These are phyloP conservation scores for Dicrostonyx torquatus DNA, from an alignment of 2,797 vertebrate genomes.

Conservation along the genomic window DNA sequence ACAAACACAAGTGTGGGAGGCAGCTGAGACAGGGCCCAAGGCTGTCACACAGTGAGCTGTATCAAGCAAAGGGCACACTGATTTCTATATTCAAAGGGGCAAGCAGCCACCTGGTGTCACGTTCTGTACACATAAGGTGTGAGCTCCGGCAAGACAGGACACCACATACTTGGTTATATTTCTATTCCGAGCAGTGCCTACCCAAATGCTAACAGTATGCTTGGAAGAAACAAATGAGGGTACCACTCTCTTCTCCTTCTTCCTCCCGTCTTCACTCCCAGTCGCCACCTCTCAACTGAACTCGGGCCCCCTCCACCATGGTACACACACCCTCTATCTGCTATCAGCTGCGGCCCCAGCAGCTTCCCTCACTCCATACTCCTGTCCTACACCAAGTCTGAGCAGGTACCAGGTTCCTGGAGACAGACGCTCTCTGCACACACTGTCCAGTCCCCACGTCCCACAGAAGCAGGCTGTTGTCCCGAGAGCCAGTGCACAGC, in stretches of 20 bases:
- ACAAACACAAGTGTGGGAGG: not conserved
- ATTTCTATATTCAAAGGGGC: not conserved
- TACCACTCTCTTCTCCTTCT: not conserved
- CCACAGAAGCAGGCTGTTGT: constrained; percentile 96
- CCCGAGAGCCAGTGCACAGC: constrained; percentile 95
- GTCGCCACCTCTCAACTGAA: not conserved
- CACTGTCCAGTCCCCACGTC: constrained; percentile 92
- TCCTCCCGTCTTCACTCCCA: not conserved
- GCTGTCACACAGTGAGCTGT: not conserved
- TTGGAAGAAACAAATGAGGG: constrained; percentile 12
- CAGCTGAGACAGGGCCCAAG: constrained; percentile 13
- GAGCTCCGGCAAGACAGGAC: not conserved
- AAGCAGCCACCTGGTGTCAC: not conserved
- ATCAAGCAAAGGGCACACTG: not conserved
- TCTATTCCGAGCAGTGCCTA: not conserved
- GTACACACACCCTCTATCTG: not conserved
- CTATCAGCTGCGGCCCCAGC: not conserved
- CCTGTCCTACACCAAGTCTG: not conserved
- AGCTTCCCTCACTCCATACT: not conserved
- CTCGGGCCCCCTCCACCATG: not conserved
- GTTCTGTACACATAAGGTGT: not conserved
- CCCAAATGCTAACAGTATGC: not conserved
- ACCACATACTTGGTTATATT: not conserved
- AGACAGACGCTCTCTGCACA: constrained; percentile 90
- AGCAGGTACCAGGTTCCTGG: constrained; percentile 94